A percentile compares a stretch with the other conserved stretches of the same genome.
Conservation (phyloP, 1,140 invertebrate genomes). For the Listronotus oregonensis region DNA sequence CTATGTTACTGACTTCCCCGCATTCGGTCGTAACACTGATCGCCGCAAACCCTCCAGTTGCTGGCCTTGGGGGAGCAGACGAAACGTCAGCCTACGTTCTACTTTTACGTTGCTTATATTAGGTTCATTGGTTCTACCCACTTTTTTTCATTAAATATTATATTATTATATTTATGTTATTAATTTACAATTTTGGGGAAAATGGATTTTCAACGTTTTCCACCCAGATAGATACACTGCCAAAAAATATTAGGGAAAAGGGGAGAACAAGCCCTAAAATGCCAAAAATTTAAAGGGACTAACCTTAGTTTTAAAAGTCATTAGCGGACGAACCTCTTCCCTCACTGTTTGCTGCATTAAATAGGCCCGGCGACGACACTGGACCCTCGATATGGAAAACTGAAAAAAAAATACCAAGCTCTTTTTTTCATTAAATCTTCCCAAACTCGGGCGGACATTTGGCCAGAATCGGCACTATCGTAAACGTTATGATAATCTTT, state of each 20-base stretch:
- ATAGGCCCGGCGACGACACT: slow-evolving; percentile 57
- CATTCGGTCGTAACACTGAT: slow-evolving; percentile 68
- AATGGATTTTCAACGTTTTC: not conserved
- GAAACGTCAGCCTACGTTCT: slow-evolving; percentile 41
- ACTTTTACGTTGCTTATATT: slow-evolving; percentile 7
- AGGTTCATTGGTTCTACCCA: not conserved
- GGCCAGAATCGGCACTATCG: slow-evolving; percentile 50
- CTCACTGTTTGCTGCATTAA: slow-evolving; percentile 58
- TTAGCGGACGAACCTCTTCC: slow-evolving; percentile 51
- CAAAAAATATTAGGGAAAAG: not conserved
- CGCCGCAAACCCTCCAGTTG: slow-evolving; percentile 57
- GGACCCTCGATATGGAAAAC: slow-evolving; percentile 54
- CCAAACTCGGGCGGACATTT: slow-evolving; percentile 38
- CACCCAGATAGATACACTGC: not conserved
- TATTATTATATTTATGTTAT: slow-evolving; percentile 3
- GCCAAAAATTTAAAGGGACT: slow-evolving; percentile 39
- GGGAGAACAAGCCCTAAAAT: slow-evolving; percentile 6
- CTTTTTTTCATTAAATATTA: not conserved
- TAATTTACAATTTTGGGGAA: not conserved
- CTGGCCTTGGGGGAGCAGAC: slow-evolving; percentile 63
- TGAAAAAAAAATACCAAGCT: slow-evolving; percentile 47
- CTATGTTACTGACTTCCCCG: slow-evolving; percentile 88
- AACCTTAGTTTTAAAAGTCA: slow-evolving; percentile 42
- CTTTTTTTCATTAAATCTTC: slow-evolving; percentile 47
- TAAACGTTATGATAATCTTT: slow-evolving; percentile 53